Evolutionary conservation across 64 coral and sea anemone species (phyloP).

Genomic region (Montipora sp.): DNA sequence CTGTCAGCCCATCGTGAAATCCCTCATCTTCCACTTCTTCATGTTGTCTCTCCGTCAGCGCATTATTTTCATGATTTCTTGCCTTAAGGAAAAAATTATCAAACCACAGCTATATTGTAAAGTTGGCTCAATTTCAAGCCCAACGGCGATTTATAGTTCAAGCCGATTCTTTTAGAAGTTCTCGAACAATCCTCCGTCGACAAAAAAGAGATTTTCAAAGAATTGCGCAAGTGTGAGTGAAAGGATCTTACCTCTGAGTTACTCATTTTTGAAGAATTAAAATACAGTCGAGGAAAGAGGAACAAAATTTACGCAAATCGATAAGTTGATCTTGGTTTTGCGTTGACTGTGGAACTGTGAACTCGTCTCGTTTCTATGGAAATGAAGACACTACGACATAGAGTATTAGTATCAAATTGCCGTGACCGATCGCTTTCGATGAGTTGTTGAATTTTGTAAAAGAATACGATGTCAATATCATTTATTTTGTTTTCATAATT

Average conservation of each 20-base stretch:
- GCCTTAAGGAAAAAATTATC: background rate
- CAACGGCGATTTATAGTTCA: background rate
- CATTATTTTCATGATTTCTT: background rate
- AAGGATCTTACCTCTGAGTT: background rate
- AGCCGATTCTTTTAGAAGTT: background rate
- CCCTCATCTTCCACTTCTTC: background rate
- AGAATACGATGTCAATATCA: background rate
- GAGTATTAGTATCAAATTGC: background rate
- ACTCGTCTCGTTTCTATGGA: conserved; percentile 23
- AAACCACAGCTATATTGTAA: background rate
- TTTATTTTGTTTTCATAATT: too few relatives aligned
- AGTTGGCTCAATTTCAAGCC: background rate
- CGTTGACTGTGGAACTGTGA: background rate
- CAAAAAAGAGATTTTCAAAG: background rate
- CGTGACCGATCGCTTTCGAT: background rate
- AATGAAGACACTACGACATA: background rate
- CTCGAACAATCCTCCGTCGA: conserved; percentile 7
- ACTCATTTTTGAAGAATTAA: background rate
- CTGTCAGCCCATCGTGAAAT: background rate
- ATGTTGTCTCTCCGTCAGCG: background rate
- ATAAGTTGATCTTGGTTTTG: background rate
- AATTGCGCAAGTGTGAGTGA: background rate
- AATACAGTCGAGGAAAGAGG: too few relatives aligned
- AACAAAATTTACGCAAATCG: background rate
- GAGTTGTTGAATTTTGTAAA: background rate